A percentile compares a stretch with the other conserved stretches of the same genome.
phyloP scores from a whole-genome alignment of 2,888 invertebrate genomes.

The Drosophila subsilvestris region DNA sequence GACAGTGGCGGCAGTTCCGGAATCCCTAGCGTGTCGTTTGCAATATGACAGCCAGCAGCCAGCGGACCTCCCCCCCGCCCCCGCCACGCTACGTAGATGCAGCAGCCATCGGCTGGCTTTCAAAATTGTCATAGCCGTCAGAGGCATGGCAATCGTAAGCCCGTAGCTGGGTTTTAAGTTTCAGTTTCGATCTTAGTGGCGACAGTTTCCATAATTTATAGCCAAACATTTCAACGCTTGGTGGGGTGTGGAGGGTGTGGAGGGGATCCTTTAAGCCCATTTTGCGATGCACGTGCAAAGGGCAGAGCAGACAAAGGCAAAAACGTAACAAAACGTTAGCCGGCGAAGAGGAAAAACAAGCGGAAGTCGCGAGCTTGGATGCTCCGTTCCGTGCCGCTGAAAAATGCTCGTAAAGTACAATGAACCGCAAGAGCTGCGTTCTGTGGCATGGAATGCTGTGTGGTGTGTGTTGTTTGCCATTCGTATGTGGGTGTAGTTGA shows the following conservation, averaged over 20 bases:
- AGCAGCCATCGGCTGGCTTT: constrained; percentile 34
- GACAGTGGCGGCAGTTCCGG: neutral
- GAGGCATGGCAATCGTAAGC: constrained; percentile 48
- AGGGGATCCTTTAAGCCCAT: constrained; percentile 29
- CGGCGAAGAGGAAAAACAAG: constrained; percentile 53
- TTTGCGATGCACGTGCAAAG: constrained; percentile 65
- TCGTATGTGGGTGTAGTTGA: constrained; percentile 54
- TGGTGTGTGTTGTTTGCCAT: neutral
- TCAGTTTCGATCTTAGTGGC: constrained; percentile 28
- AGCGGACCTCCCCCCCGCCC: too few relatives aligned
- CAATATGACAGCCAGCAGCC: constrained; percentile 54
- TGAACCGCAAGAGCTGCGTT: constrained; percentile 56
- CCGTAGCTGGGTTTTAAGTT: constrained; percentile 48
- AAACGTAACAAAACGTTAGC: constrained; percentile 59
- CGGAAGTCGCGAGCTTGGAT: constrained; percentile 63
- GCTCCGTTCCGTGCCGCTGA: constrained; percentile 42
- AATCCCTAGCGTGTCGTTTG: constrained; percentile 69
- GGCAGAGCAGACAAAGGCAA: constrained; percentile 33
- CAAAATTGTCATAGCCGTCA: constrained; percentile 41
- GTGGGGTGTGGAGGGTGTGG: constrained; percentile 24
- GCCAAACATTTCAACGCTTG: constrained; percentile 68
- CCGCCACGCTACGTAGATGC: constrained; percentile 58
- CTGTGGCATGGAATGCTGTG: constrained; percentile 17
- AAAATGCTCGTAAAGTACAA: constrained; percentile 72
- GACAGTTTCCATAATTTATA: constrained; percentile 71